A percentile compares a stretch with the other conserved stretches of the same genome.
Evolutionary conservation across 1,140 invertebrate genomes (phyloP).

Genomic region (Chironomus striatipennis): DNA sequence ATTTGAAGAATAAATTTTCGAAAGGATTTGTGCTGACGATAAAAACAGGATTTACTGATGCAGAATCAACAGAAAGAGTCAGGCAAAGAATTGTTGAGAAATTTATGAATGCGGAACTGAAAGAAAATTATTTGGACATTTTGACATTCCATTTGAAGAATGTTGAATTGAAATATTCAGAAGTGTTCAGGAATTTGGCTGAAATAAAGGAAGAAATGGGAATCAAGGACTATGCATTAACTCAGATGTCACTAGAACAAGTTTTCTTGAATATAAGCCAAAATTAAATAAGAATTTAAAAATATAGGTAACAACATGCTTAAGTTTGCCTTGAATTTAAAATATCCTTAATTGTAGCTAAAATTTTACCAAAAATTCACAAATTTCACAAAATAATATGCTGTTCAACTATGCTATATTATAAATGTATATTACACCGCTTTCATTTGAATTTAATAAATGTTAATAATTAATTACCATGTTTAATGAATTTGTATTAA

Average conservation of each 20-base stretch:
- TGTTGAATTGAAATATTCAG: conserved; percentile 50
- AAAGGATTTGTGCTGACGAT: conserved; percentile 34
- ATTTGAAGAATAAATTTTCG: conserved; percentile 49
- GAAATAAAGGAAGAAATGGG: conserved; percentile 43
- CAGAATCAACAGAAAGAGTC: background rate
- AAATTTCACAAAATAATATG: too few relatives aligned
- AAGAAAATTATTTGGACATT: conserved; percentile 46
- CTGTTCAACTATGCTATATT: too few relatives aligned
- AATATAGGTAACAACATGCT: too few relatives aligned
- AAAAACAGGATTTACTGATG: background rate
- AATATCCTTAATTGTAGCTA: too few relatives aligned
- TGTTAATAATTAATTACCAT: too few relatives aligned
- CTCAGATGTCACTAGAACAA: conserved; percentile 72
- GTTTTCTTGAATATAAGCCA: conserved; percentile 45
- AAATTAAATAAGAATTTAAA: conserved; percentile 32
- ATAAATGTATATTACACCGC: too few relatives aligned
- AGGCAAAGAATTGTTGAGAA: background rate
- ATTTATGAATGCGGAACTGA: conserved; percentile 35
- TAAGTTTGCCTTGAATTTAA: too few relatives aligned
- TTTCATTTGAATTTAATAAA: too few relatives aligned
- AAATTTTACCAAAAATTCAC: too few relatives aligned
- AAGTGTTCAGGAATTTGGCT: conserved; percentile 62
- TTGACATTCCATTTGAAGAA: conserved; percentile 58
- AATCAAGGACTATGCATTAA: conserved; percentile 69
- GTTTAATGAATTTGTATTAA: too few relatives aligned